Conservation (phyloP, 2,888 invertebrate genomes). For the Neoaliturus tenellus region DNA sequence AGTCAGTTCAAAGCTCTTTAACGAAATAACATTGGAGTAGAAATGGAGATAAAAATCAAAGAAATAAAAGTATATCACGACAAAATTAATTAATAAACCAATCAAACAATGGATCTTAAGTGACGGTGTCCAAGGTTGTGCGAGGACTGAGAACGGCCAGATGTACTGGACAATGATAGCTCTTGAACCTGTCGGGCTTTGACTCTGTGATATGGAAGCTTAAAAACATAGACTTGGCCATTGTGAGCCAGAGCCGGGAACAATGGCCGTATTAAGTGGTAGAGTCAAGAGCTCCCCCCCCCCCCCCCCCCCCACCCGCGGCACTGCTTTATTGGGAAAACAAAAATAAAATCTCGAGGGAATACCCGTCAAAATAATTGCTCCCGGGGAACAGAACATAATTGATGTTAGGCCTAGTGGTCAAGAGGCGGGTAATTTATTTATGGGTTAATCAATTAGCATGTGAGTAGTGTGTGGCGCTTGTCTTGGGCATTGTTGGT, state of each 20-base stretch:
- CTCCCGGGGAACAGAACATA: neutral
- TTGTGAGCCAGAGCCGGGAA: neutral
- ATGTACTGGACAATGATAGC: conserved; percentile 19
- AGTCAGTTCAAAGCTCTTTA: too few species aligned
- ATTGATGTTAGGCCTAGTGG: conserved; percentile 22
- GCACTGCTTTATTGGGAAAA: conserved; percentile 30
- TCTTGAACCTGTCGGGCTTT: conserved; percentile 13
- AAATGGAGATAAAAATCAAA: too few species aligned
- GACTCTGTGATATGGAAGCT: conserved; percentile 9
- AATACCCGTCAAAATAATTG: conserved; percentile 24
- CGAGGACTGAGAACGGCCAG: neutral
- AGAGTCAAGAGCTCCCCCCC: conserved; percentile 1
- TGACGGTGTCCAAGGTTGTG: neutral
- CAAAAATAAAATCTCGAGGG: conserved; percentile 24
- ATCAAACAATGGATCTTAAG: neutral
- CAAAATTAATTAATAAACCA: too few species aligned
- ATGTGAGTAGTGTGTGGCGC: neutral
- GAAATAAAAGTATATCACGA: too few species aligned
- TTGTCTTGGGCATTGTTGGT: neutral
- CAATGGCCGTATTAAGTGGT: conserved; percentile 11
- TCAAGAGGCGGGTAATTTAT: conserved; percentile 11
- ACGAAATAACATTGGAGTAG: too few species aligned
- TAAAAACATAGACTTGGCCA: conserved; percentile 29
- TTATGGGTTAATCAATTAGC: conserved; percentile 1
- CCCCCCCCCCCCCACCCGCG: neutral